Conservation (phyloP, 2,797 vertebrate species). For the Pitangus sulphuratus region DNA sequence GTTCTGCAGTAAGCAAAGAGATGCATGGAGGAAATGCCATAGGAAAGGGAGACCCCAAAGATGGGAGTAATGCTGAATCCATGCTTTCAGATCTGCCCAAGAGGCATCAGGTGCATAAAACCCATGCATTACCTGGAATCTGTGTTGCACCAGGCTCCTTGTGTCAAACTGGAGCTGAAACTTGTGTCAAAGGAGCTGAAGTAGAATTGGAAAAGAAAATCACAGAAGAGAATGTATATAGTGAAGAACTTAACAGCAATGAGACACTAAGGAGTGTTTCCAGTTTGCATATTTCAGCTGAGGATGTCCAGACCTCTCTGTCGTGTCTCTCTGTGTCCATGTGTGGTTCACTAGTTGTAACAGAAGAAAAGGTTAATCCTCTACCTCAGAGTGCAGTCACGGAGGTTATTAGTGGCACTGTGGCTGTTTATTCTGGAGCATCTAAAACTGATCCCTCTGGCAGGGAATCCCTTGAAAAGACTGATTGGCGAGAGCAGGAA, state of each 20-base stretch:
- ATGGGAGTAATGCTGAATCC: background rate
- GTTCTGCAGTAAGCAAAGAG: background rate
- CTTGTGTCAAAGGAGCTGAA: background rate
- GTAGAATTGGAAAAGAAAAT: background rate
- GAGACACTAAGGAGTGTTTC: conserved; percentile 15
- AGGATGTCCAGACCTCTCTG: conserved; percentile 67
- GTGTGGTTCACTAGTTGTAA: conserved; percentile 77
- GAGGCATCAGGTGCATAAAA: conserved; percentile 8
- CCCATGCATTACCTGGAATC: conserved; percentile 6
- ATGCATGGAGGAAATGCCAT: background rate
- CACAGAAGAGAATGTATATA: background rate
- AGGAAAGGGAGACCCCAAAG: background rate
- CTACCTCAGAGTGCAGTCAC: conserved; percentile 43
- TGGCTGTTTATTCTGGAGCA: background rate
- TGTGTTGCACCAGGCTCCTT: background rate
- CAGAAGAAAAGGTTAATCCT: conserved; percentile 45
- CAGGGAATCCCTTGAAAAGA: background rate
- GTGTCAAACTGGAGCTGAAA: background rate
- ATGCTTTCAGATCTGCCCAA: conserved; percentile 25
- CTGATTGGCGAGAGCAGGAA: conserved; percentile 34
- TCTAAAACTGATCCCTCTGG: background rate
- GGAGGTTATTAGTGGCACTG: background rate
- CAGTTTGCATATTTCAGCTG: background rate
- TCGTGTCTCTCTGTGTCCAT: conserved; percentile 82
- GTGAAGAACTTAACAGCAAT: background rate